Percentiles rank a stretch among this genome's conserved stretches.
phyloP scores from a whole-genome alignment of 2,113 vertebrate genomes.

The Sander lucioperca region DNA sequence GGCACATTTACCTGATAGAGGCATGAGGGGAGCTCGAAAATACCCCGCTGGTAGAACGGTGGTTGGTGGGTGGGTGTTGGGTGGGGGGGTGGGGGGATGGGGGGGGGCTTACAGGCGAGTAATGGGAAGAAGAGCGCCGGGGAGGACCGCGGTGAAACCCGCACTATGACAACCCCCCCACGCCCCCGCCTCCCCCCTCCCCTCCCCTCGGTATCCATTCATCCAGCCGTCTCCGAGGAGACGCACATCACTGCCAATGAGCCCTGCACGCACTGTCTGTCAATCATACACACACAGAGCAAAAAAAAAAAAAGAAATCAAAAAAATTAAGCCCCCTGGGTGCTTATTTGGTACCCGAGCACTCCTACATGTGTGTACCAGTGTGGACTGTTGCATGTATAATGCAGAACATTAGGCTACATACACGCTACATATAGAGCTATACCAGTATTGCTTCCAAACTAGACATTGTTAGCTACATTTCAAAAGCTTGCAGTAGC shows the following conservation, averaged over 20 bases:
- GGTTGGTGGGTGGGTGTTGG: too few species aligned
- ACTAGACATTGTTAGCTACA: neutral
- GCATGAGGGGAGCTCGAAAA: slow-evolving; percentile 21
- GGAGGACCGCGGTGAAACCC: slow-evolving; percentile 78
- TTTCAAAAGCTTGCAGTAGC: neutral
- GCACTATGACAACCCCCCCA: slow-evolving; percentile 77
- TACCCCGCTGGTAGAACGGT: neutral
- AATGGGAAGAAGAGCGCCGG: slow-evolving; percentile 39
- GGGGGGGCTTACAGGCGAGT: neutral
- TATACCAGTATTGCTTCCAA: neutral
- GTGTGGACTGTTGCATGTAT: neutral
- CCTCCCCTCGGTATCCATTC: neutral
- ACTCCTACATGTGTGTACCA: neutral
- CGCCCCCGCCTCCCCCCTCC: neutral
- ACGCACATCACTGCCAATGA: slow-evolving; percentile 34
- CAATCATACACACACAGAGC: slow-evolving; percentile 19
- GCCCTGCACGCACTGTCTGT: slow-evolving; percentile 10
- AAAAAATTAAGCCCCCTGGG: neutral
- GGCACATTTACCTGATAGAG: slow-evolving; percentile 77
- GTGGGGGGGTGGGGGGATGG: too few species aligned
- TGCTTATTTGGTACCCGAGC: neutral
- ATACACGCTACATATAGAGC: neutral
- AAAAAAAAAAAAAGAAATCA: neutral
- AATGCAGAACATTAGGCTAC: neutral
- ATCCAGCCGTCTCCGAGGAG: slow-evolving; percentile 25